These are phyloP conservation scores for Callospermophilus lateralis DNA, from an alignment of 2,113 vertebrate genomes.

Conservation along the genomic window DNA sequence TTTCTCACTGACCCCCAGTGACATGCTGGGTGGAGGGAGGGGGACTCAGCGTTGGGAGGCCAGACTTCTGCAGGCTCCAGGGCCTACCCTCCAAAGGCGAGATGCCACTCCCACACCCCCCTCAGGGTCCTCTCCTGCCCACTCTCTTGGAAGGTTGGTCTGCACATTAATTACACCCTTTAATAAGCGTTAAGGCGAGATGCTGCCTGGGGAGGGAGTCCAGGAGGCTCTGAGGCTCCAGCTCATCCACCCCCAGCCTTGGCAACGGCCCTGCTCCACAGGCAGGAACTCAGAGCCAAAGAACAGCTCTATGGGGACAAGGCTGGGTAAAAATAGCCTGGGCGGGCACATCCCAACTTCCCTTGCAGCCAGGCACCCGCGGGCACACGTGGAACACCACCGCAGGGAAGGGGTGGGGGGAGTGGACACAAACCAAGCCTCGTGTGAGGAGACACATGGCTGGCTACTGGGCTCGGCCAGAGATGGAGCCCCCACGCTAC, in stretches of 20 bases:
- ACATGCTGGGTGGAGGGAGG: not conserved
- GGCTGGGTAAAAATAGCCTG: conserved; percentile 76
- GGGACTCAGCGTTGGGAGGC: not conserved
- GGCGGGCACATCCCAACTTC: conserved; percentile 56
- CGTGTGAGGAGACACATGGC: accelerated
- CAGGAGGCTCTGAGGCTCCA: not conserved
- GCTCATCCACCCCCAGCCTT: conserved; percentile 68
- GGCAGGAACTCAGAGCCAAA: conserved; percentile 62
- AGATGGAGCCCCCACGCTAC: not conserved
- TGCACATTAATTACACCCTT: conserved; percentile 8
- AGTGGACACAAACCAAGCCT: not conserved
- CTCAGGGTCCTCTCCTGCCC: not conserved
- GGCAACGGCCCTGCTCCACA: conserved; percentile 50
- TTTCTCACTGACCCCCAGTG: not conserved
- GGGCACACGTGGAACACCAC: conserved; percentile 17
- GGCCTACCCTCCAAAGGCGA: not conserved
- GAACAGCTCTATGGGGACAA: conserved; percentile 70
- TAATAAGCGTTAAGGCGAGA: not conserved
- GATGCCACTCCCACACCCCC: not conserved
- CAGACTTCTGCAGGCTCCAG: not conserved
- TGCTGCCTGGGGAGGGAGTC: not conserved
- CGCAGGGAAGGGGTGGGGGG: not conserved
- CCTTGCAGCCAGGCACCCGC: not conserved
- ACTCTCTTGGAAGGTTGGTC: not conserved
- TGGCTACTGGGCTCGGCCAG: not conserved